phyloP scores from a whole-genome alignment of 2,888 invertebrate genomes.

The Acronicta leporina region DNA sequence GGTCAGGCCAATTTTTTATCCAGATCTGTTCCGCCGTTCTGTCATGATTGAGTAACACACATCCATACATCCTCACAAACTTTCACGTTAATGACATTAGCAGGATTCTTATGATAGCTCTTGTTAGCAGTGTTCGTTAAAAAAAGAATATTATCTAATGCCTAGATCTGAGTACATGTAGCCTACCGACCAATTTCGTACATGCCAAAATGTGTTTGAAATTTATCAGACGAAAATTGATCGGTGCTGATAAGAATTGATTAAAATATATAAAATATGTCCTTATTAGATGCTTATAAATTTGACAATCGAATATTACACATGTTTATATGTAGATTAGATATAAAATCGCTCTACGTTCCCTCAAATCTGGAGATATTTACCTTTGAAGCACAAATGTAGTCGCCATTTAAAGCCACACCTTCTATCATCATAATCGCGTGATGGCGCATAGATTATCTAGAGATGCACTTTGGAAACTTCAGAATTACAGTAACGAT shows the following conservation, averaged over 20 bases:
- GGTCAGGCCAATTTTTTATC: no score
- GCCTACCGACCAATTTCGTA: neutral
- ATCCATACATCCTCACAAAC: no score
- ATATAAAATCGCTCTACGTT: constrained; percentile 17
- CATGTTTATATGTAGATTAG: constrained; percentile 31
- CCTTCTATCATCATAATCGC: neutral
- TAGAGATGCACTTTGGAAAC: neutral
- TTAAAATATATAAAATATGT: constrained; percentile 3
- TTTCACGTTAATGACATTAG: no score
- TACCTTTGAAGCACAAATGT: neutral
- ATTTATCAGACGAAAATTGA: constrained; percentile 10
- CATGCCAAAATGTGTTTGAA: neutral
- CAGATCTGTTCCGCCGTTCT: no score
- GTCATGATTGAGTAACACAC: no score
- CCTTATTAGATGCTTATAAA: neutral
- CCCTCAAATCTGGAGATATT: neutral
- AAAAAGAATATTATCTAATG: no score
- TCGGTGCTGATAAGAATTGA: neutral
- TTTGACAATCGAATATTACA: constrained; percentile 25
- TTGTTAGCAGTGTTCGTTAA: no score
- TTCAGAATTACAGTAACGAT: neutral
- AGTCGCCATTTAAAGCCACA: neutral
- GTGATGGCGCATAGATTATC: neutral
- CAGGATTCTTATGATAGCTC: no score
- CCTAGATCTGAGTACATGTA: no score